Evolutionary conservation across 2,113 vertebrate genomes (phyloP).

Genomic region (Aleadryas rufinucha): DNA sequence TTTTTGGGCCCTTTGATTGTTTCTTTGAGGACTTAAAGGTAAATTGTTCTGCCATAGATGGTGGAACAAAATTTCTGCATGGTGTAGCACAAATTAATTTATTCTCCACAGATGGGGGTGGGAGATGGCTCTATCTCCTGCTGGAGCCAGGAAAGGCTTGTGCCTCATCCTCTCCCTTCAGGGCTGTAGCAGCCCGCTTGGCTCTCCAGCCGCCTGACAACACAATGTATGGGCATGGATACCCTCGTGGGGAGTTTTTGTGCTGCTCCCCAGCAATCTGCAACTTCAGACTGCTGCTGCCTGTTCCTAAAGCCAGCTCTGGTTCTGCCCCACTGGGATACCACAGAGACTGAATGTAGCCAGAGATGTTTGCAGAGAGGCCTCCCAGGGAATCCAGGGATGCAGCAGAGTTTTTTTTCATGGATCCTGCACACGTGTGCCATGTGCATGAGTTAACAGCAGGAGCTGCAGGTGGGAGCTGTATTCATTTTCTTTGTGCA

Average conservation of each 20-base stretch:
- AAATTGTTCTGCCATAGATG: not conserved
- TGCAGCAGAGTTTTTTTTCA: not conserved
- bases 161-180: not conserved
- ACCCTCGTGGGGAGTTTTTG: not conserved
- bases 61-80: not conserved
- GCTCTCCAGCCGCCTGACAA: not conserved
- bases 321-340: not conserved
- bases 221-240: rapidly evolving
- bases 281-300: not conserved
- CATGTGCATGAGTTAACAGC: not conserved
- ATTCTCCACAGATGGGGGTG: not conserved
- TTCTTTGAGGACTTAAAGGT: not conserved
- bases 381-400: not conserved
- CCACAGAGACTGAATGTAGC: not conserved
- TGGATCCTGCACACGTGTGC: not conserved
- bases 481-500: constrained; percentile 16
- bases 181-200: not conserved
- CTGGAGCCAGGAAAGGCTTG: not conserved
- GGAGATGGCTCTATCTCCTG: not conserved
- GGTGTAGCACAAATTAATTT: not conserved
- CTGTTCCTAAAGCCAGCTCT: not conserved
- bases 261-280: not conserved
- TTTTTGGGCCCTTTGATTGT: not conserved
- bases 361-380: constrained; percentile 3
- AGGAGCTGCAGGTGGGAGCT: constrained; percentile 16